Evolutionary conservation across 2,113 vertebrate species (phyloP), one percentile per base, ranked within the genome.

Genomic region (Antennarius striatus): DNA sequence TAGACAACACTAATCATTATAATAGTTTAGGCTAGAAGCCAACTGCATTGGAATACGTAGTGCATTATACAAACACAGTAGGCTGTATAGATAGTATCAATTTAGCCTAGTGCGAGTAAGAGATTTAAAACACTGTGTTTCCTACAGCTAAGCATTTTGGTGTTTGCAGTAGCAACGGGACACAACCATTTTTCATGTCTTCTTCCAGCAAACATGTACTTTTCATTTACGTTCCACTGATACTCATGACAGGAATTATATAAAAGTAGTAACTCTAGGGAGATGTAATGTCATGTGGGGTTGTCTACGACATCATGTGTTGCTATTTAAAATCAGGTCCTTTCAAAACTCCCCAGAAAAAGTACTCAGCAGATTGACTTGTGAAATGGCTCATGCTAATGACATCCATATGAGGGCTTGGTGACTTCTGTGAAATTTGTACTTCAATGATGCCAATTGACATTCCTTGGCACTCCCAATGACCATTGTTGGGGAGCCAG

Each of bases 21-120:
- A 56, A 45, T 57, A 54, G 56, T 51, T 29, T 6, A 17, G 17
- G 16, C 57, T 49, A 58, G 12, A 3, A 59, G 68, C 63, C 78
- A 72, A n/a, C 55, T 56, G 22, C 55, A 22, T 50, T 78, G n/a
- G 59, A 63, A 16, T 51, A 58, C 59, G 45, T 49, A 50, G 32
- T 17, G 30, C 54, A 54, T 42, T 40, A 55, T 43, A 47, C 71
- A 51, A 55, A 50, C 49, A 68, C 11, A 16, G 22, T 22, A 40
- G 4, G 17, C 11, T 36, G 8, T 47, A 15, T 22, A 22, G 22
- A 30, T 43, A 17, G 22, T 56, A 56, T 50, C 32, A 29, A 74
- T 54, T 52, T 32, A 68, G 22, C n/a, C 14, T 45, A 14, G 8
- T 17, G 56, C 60, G 28, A 30, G 46, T 14, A 7, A 13, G 52